Evolutionary conservation across 2,797 vertebrate species (phyloP), one percentile per base, ranked within the genome.

Genomic region (Hydrophis major): DNA sequence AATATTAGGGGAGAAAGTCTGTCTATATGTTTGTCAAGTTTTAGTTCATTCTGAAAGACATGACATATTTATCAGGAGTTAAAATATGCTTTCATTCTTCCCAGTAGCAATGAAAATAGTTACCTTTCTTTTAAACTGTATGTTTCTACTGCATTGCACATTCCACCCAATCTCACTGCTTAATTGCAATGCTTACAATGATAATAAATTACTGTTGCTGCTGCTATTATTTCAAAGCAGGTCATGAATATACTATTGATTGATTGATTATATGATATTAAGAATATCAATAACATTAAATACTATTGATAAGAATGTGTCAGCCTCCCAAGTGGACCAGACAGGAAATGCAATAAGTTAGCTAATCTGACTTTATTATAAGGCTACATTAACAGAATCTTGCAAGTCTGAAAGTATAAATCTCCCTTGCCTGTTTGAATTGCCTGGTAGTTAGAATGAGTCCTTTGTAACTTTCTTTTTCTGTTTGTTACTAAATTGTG

Each of bases 31-130:
- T 91, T 88, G 88, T 89, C 92, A 32, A 0, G 88, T 86, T 42
- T 90, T 10, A 93, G 96, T 32, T 92, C 90, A 27, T 57, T 92
- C 94, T 89, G 25, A 0, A 56, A 87, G 95, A 94, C 86, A 94
- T 95, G 95, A 95, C 60, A 74, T 0, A 90, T 93, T n/a, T 95
- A 93, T 94, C 95, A 93, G 63, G 0, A 6, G 37, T 50, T 56
- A 27, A 92, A 69, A 42, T 0, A 11, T 14, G n/a, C n/a, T 83
- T 90, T 93, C 12, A 83, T 50, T 53, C 57, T 47, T 89, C 10
- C 28, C 7, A 86, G 22, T 47, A 86, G 20, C 56, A 92, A 63
- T 60, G 57, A 83, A 86, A 92, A 61, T 16, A 55, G 60, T 61
- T 53, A 28, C 56, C 27, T 92, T 78, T 88, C 61, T 74, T 89